These are phyloP conservation scores for Phycodurus eques DNA, from an alignment of 2,113 vertebrate species.

Conservation along the genomic window DNA sequence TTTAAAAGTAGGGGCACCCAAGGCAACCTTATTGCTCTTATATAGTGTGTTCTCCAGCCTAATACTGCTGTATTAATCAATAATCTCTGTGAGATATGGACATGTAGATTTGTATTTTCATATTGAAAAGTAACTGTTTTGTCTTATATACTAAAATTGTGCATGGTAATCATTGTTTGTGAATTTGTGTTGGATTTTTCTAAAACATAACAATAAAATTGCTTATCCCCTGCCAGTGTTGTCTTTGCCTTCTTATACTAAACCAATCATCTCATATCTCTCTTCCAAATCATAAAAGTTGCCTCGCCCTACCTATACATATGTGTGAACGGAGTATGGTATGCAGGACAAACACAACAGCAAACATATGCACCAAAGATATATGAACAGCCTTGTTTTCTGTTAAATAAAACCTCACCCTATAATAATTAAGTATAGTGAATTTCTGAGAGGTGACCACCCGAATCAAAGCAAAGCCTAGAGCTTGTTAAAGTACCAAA, in stretches of 20 bases:
- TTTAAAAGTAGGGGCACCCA: conserved; percentile 68
- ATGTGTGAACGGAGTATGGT: too few species aligned
- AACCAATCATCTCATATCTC: neutral
- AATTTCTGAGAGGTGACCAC: too few species aligned
- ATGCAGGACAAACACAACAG: too few species aligned
- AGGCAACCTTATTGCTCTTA: conserved; percentile 61
- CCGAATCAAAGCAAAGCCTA: too few species aligned
- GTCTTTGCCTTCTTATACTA: conserved; percentile 3
- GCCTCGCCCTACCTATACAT: neutral
- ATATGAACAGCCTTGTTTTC: too few species aligned
- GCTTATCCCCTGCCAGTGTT: conserved; percentile 61
- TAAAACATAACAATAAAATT: conserved; percentile 80
- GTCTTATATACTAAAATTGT: conserved; percentile 96
- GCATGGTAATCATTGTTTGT: conserved; percentile 80
- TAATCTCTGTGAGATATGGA: conserved; percentile 93
- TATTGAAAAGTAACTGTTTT: conserved; percentile 93
- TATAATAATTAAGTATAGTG: too few species aligned
- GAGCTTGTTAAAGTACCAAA: too few species aligned
- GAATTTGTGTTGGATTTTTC: conserved; percentile 77
- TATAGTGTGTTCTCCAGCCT: conserved; percentile 73
- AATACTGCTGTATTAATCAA: conserved; percentile 78
- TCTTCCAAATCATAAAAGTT: neutral
- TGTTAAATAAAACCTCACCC: too few species aligned
- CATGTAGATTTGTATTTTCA: conserved; percentile 84
- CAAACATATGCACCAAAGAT: too few species aligned